Conservation (phyloP, 2,113 vertebrate species). For the Oplegnathus fasciatus region DNA sequence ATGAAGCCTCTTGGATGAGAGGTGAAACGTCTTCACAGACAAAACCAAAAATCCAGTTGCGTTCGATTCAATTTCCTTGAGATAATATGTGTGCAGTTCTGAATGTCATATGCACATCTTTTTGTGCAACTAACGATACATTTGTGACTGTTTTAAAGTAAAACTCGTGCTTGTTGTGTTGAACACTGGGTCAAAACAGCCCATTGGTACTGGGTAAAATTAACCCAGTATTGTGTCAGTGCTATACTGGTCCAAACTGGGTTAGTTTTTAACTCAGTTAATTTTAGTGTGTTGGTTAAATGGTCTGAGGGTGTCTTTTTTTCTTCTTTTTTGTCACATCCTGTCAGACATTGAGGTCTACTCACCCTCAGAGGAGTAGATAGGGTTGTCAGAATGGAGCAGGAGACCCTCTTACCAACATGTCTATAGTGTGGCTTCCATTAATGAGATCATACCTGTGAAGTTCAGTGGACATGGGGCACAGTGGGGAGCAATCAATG, state of each 20-base stretch:
- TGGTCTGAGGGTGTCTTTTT: neutral
- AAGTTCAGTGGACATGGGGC: neutral
- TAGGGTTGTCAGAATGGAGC: neutral
- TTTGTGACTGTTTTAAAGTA: neutral
- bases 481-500: neutral
- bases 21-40: too few relatives aligned
- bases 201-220: neutral
- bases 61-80: too few relatives aligned
- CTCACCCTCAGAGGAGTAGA: neutral
- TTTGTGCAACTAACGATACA: neutral
- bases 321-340: conserved; percentile 19
- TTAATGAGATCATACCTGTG: neutral
- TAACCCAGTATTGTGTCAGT: neutral
- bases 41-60: too few relatives aligned
- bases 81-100: neutral
- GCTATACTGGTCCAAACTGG: neutral
- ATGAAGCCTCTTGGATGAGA: too few relatives aligned
- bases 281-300: neutral
- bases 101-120: neutral
- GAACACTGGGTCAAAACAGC: neutral
- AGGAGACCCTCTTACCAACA: neutral
- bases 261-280: neutral
- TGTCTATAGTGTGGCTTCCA: neutral
- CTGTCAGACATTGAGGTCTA: conserved; percentile 12
- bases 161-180: neutral